phyloP scores from a whole-genome alignment of 2,113 vertebrate species.

The Melanotaenia duboulayi region DNA sequence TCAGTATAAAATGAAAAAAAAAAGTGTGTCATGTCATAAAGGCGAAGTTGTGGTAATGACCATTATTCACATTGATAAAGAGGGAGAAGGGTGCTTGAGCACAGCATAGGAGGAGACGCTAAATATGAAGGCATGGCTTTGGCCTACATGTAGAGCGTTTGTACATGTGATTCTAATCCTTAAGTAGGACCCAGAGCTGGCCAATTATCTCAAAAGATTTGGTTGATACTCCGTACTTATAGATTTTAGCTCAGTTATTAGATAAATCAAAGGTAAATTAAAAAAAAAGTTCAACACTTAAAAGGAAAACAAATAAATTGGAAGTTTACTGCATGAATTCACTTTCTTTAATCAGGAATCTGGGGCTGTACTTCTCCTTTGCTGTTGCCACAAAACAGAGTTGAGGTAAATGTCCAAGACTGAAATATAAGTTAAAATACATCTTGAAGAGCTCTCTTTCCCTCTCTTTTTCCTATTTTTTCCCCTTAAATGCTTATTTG shows the following conservation, averaged over 20 bases:
- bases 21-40: slow-evolving; percentile 59
- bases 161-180: slow-evolving; percentile 80
- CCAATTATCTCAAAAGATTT: slow-evolving; percentile 71
- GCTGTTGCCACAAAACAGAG: slow-evolving; percentile 66
- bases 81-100: slow-evolving; percentile 49
- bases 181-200: slow-evolving; percentile 72
- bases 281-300: slow-evolving; percentile 57
- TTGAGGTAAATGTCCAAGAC: slow-evolving; percentile 76
- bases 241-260: slow-evolving; percentile 58
- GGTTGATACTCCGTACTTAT: slow-evolving; percentile 66
- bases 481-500: slow-evolving; percentile 62
- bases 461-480: slow-evolving; percentile 77
- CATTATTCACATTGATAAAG: slow-evolving; percentile 76
- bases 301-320: slow-evolving; percentile 28
- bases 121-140: slow-evolving; percentile 58
- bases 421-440: slow-evolving; percentile 55
- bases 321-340: slow-evolving; percentile 17
- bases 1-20: slow-evolving; percentile 75
- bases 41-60: slow-evolving; percentile 72
- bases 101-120: slow-evolving; percentile 38
- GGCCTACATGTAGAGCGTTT: slow-evolving; percentile 57
- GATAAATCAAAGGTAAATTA: slow-evolving; percentile 50
- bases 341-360: slow-evolving; percentile 32
- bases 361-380: slow-evolving; percentile 49
- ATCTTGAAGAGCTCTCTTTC: slow-evolving; percentile 72